Base-by-base conservation (phyloP, 2,797 vertebrate genomes). In the Lycodopsis pacificus region DNA sequence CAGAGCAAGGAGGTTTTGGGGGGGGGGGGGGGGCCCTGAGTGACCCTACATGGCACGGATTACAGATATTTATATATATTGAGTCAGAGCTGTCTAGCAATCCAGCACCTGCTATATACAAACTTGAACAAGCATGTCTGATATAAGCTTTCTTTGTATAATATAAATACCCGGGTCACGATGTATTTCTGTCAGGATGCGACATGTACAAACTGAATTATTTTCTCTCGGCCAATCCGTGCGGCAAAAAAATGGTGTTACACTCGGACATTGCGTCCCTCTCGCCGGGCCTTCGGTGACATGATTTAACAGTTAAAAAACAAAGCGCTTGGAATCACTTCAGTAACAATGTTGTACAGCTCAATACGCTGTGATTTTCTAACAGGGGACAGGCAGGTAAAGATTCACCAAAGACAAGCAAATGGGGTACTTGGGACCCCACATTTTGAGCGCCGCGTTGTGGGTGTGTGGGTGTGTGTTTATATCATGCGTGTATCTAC, bases 381-480 rank as follows among this genome's bases (percentile, higher is more conserved):
- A 30, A n/a, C 22, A 4, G 32, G 53, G 0, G 5, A 34, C 36
- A 30, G 19, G 22, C 64, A 19, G 53, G n/a, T 53, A 34, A 51
- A 54, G 68, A 68, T 77, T 58, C 20, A 65, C 63, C 61, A 32
- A 34, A 34, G 25, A 61, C 34, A 19, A 46, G 58, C 19, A 12
- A 32, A 57, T 25, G 34, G 51, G 46, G 10, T 2, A 44, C n/a
- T 7, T 6, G 19, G 46, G 2, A 13, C 17, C 0, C 0, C 3
- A n/a, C 0, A 27, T 42, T 65, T 65, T 54, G 6, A 25, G 17
- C 10, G 1, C 15, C 19, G 49, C 36, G 36, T 38, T 15, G 44
- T 15, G 2, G 25, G 22, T 53, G 68, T 79, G 25, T 73, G 65
- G 66, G 53, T 27, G 53, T 73, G 71, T 79, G 36, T 77, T 73